A percentile compares a stretch with the other conserved stretches of the same genome.
These are phyloP conservation scores for Catamblyrhynchus diadema DNA, from an alignment of 2,797 vertebrate species.

Conservation along the genomic window DNA sequence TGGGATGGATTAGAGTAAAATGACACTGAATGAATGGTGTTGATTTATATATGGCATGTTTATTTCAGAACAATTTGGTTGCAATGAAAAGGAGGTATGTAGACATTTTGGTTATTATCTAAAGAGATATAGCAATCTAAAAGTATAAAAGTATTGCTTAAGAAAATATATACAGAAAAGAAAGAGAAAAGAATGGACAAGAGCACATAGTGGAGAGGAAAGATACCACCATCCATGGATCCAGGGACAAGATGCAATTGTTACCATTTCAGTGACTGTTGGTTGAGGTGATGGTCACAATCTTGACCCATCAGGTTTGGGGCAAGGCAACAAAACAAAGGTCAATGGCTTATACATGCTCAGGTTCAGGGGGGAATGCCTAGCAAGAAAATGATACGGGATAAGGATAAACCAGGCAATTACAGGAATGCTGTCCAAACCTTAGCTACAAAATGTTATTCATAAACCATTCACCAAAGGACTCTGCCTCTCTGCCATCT, in stretches of 20 bases:
- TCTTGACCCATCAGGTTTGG: rapidly evolving
- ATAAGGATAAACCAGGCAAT: neutral
- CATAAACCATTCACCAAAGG: neutral
- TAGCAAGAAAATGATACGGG: neutral
- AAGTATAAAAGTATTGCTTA: neutral
- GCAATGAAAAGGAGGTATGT: neutral
- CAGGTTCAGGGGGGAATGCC: too few species aligned
- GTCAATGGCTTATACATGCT: rapidly evolving
- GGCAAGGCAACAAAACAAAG: neutral
- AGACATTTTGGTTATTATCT: neutral
- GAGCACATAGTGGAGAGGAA: neutral
- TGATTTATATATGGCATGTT: neutral
- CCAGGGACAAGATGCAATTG: neutral
- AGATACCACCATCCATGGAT: too few species aligned
- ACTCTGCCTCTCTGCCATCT: neutral
- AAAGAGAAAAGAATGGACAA: too few species aligned
- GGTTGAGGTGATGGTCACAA: rapidly evolving
- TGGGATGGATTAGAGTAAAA: neutral
- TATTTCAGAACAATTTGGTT: neutral
- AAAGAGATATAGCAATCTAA: neutral
- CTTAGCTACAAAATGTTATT: neutral
- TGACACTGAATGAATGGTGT: too few species aligned
- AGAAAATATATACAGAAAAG: neutral
- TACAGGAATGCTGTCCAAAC: neutral
- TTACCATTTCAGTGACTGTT: neutral